These are phyloP conservation scores for Metopia argyrocephala DNA, from an alignment of 2,888 invertebrate species.

Conservation along the genomic window DNA sequence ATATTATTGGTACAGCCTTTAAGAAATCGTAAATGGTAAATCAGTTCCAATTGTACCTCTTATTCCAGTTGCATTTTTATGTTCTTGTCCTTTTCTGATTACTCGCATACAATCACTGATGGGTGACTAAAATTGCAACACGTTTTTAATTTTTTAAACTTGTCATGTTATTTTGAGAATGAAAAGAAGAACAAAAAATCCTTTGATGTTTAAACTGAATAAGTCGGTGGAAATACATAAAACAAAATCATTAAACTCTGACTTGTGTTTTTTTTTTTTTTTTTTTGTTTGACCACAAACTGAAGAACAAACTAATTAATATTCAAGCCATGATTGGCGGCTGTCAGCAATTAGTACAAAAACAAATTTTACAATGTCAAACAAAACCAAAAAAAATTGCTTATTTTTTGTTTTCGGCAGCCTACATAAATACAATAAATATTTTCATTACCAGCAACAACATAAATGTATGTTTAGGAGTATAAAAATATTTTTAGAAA, in stretches of 20 bases:
- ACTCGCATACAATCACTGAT: neutral
- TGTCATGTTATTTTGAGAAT: constrained; percentile 10
- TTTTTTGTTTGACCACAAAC: too few species aligned
- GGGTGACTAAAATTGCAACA: constrained; percentile 12
- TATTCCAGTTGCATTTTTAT: neutral
- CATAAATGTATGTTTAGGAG: neutral
- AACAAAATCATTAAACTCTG: too few species aligned
- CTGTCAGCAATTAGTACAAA: constrained; percentile 63
- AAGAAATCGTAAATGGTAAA: neutral
- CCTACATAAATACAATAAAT: too few species aligned
- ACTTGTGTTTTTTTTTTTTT: too few species aligned
- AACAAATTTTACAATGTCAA: constrained; percentile 55
- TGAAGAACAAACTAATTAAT: constrained; percentile 49
- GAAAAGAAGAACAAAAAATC: constrained; percentile 19
- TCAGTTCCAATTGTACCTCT: neutral
- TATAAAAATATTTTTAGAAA: neutral
- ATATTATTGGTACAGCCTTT: neutral
- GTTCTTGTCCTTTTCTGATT: neutral
- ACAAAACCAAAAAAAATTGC: constrained; percentile 1
- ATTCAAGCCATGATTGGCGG: constrained; percentile 51
- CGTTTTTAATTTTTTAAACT: constrained; percentile 13
- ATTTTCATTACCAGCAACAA: neutral
- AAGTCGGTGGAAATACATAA: neutral
- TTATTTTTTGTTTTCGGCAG: neutral
- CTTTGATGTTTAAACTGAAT: constrained; percentile 31